Percentiles rank a stretch among this genome's conserved stretches.
Conservation (phyloP, 2,888 invertebrate species). For the Zele albiditarsus region DNA sequence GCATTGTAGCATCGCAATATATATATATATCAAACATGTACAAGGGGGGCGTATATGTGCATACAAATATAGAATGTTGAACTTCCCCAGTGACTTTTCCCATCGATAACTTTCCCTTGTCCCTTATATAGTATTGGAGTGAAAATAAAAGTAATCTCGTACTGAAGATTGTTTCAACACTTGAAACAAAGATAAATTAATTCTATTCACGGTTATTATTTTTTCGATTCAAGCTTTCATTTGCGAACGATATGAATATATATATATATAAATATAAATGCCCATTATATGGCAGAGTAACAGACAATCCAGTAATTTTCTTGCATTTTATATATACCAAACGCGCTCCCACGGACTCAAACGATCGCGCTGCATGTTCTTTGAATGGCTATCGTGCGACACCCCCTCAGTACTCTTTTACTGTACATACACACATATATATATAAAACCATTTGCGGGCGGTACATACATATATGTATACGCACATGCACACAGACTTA, state of each 20-base stretch:
- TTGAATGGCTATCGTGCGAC: conserved; percentile 59
- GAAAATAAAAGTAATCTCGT: too few species aligned
- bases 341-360: conserved; percentile 6
- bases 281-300: neutral
- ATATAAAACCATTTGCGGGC: conserved; percentile 2
- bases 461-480: conserved; percentile 44
- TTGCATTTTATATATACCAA: neutral
- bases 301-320: neutral
- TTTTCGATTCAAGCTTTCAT: neutral
- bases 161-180: too few species aligned
- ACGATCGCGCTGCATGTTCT: conserved; percentile 50
- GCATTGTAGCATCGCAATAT: neutral
- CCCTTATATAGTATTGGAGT: too few species aligned
- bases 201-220: too few species aligned
- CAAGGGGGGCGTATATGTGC: neutral
- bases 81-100: too few species aligned
- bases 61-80: neutral
- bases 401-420: conserved; percentile 33
- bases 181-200: too few species aligned
- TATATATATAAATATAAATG: neutral
- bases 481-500: conserved; percentile 40
- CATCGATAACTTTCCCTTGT: too few species aligned
- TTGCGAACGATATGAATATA: neutral
- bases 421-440: conserved; percentile 42
- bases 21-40: neutral